These are phyloP conservation scores for Ochropacha duplaris DNA, from an alignment of 2,888 invertebrate genomes.

Conservation along the genomic window DNA sequence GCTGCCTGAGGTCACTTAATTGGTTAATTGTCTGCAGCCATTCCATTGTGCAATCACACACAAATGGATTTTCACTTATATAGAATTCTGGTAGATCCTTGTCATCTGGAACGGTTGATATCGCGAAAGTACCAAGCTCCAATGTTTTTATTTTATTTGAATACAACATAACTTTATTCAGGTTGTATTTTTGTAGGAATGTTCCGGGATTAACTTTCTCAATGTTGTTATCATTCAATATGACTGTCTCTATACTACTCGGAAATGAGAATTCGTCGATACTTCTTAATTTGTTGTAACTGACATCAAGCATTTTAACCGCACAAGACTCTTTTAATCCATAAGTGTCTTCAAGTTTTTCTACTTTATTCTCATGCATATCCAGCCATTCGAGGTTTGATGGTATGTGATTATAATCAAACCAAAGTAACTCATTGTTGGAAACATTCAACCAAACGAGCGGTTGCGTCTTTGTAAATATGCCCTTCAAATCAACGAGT, in stretches of 20 bases:
- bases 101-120: conserved; percentile 85
- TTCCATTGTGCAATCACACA: conserved; percentile 94
- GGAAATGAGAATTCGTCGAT: conserved; percentile 88
- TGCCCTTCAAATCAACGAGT: conserved; percentile 89
- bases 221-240: conserved; percentile 89
- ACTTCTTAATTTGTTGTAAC: conserved; percentile 87
- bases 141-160: conserved; percentile 88
- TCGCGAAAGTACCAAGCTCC: conserved; percentile 87
- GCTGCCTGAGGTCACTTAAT: conserved; percentile 87
- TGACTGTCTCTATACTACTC: conserved; percentile 87
- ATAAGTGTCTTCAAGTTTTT: conserved; percentile 88
- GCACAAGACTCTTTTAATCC: conserved; percentile 85
- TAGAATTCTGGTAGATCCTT: conserved; percentile 90
- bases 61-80: conserved; percentile 91
- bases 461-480: conserved; percentile 88
- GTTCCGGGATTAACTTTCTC: conserved; percentile 87
- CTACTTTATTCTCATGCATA: conserved; percentile 90
- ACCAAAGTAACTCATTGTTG: conserved; percentile 89
- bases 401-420: conserved; percentile 91
- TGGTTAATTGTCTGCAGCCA: conserved; percentile 92
- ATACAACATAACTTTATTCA: conserved; percentile 90
- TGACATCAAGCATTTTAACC: conserved; percentile 90
- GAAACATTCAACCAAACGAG: conserved; percentile 92
- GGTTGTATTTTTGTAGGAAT: conserved; percentile 86
- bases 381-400: conserved; percentile 90